Evolutionary conservation across 2,797 vertebrate species (phyloP).

Genomic region (Gymnopithys bicolor): DNA sequence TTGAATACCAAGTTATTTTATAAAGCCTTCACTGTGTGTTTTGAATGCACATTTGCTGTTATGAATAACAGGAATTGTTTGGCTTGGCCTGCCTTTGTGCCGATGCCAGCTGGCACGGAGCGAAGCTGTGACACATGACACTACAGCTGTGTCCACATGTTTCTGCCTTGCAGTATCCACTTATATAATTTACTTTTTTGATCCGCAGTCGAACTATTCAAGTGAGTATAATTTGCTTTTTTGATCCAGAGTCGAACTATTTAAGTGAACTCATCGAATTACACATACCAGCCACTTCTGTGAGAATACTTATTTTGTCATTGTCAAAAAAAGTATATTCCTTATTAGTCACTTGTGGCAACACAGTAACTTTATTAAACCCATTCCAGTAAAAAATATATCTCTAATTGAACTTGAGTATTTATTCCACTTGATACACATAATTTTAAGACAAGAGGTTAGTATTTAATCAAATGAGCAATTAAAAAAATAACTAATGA

Average conservation of each 20-base stretch:
- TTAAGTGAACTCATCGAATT: slow-evolving; percentile 75
- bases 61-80: slow-evolving; percentile 98
- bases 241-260: slow-evolving; percentile 81
- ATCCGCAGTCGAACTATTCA: slow-evolving; percentile 80
- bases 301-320: slow-evolving; percentile 69
- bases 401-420: slow-evolving; percentile 69
- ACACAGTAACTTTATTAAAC: slow-evolving; percentile 68
- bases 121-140: slow-evolving; percentile 86
- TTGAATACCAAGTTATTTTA: slow-evolving; percentile 81
- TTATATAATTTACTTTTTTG: slow-evolving; percentile 86
- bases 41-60: slow-evolving; percentile 86
- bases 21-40: slow-evolving; percentile 82
- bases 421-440: slow-evolving; percentile 72
- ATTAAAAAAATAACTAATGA: slow-evolving; percentile 73
- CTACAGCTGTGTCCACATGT: slow-evolving; percentile 94
- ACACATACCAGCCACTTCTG: slow-evolving; percentile 70
- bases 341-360: slow-evolving; percentile 64
- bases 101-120: slow-evolving; percentile 89
- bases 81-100: slow-evolving; percentile 86
- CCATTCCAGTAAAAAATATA: slow-evolving; percentile 60
- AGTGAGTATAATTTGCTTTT: slow-evolving; percentile 82
- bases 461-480: slow-evolving; percentile 73
- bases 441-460: slow-evolving; percentile 72
- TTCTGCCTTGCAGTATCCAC: slow-evolving; percentile 83
- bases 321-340: slow-evolving; percentile 44